A percentile compares a stretch with the other conserved stretches of the same genome.
These are phyloP conservation scores for Drosophila bipectinata DNA, from an alignment of 1,140 invertebrate species.

Conservation along the genomic window DNA sequence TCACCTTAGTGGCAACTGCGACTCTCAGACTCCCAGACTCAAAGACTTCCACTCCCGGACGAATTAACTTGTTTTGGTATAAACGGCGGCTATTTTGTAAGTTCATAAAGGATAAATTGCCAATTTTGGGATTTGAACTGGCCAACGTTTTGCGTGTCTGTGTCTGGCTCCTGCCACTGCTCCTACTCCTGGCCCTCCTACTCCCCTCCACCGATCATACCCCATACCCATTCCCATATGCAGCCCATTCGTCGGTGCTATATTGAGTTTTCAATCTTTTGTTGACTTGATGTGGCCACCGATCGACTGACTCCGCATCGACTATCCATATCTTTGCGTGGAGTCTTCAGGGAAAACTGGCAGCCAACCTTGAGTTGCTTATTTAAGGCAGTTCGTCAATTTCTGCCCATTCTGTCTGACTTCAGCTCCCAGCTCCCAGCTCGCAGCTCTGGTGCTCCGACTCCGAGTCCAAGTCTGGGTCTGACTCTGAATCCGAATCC, in stretches of 20 bases:
- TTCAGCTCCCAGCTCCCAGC: background rate
- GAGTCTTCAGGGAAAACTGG: conserved; percentile 80
- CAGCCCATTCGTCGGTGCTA: conserved; percentile 68
- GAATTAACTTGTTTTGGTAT: conserved; percentile 84
- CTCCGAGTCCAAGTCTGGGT: conserved; percentile 7
- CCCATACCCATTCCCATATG: conserved; percentile 46
- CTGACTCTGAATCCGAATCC: background rate
- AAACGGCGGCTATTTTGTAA: conserved; percentile 83
- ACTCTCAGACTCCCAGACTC: conserved; percentile 21
- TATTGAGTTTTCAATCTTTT: conserved; percentile 83
- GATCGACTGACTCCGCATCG: conserved; percentile 54
- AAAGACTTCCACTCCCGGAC: conserved; percentile 50
- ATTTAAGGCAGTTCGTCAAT: conserved; percentile 79
- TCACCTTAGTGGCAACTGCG: conserved; percentile 10
- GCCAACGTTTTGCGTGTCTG: conserved; percentile 74
- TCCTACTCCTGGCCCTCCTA: background rate
- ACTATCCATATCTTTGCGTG: conserved; percentile 24
- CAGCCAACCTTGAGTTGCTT: conserved; percentile 80
- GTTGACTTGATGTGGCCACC: conserved; percentile 80
- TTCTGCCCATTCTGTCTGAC: conserved; percentile 33
- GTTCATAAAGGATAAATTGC: conserved; percentile 84
- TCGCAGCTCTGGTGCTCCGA: background rate
- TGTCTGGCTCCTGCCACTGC: conserved; percentile 29
- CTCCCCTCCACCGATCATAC: conserved; percentile 2
- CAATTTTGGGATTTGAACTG: conserved; percentile 83